phyloP scores from a whole-genome alignment of 2,113 vertebrate species.

The Chitala chitala region DNA sequence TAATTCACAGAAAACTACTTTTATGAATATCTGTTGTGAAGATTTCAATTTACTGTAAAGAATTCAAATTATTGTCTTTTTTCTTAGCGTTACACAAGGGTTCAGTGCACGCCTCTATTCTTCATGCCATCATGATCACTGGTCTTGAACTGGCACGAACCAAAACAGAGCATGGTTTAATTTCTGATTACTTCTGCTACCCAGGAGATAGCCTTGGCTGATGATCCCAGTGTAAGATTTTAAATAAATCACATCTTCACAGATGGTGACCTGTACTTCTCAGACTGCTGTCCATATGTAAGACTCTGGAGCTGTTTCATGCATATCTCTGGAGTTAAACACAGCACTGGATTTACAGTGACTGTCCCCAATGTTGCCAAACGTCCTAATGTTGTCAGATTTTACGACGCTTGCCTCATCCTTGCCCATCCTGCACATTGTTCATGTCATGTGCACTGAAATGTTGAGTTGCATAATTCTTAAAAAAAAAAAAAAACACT shows the following conservation, averaged over 20 bases:
- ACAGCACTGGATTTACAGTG: neutral
- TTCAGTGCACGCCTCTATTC: neutral
- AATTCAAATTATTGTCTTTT: neutral
- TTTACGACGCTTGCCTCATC: too few relatives aligned
- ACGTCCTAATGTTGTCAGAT: too few relatives aligned
- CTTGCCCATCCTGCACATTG: too few relatives aligned
- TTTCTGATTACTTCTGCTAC: neutral
- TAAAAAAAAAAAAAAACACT: too few relatives aligned
- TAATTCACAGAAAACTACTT: too few relatives aligned
- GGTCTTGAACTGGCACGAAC: neutral
- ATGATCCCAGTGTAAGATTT: neutral
- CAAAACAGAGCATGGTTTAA: neutral
- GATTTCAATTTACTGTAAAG: too few relatives aligned
- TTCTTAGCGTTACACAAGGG: neutral
- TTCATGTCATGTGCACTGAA: too few relatives aligned
- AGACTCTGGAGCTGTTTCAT: neutral
- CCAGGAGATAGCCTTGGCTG: neutral
- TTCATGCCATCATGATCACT: neutral
- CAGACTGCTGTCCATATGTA: neutral
- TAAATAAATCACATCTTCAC: neutral
- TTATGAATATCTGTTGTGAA: too few relatives aligned
- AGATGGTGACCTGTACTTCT: neutral
- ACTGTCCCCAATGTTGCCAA: neutral
- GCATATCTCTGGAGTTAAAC: neutral
- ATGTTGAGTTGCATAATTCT: too few relatives aligned